phyloP scores from a whole-genome alignment of 2,888 invertebrate genomes.

The Eristalis arbustorum region DNA sequence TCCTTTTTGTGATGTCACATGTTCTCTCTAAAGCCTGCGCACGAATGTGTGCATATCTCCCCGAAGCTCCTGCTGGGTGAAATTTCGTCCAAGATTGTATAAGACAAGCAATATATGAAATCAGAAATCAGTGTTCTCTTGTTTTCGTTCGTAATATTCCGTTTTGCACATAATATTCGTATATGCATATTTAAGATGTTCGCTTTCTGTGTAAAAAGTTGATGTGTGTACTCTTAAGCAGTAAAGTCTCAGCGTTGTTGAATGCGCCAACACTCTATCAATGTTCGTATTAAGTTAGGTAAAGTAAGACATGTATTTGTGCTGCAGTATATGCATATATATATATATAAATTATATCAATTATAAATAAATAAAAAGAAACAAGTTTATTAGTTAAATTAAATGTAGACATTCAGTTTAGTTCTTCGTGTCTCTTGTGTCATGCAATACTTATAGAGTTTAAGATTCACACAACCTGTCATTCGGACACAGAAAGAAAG shows the following conservation, averaged over 20 bases:
- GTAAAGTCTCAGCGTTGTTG: constrained; percentile 20
- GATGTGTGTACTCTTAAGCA: constrained; percentile 13
- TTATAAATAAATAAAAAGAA: neutral
- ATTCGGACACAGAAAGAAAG: neutral
- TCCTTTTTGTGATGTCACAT: too few relatives aligned
- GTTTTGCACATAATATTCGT: neutral
- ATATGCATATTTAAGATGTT: neutral
- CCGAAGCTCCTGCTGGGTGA: neutral
- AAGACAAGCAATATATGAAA: neutral
- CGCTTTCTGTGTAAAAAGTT: constrained; percentile 46
- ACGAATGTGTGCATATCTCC: too few relatives aligned
- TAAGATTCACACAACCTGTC: neutral
- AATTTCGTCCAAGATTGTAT: neutral
- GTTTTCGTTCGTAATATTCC: neutral
- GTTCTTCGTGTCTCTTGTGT: constrained; percentile 36
- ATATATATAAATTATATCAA: constrained; percentile 18
- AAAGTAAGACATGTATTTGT: constrained; percentile 30
- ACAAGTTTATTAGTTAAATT: constrained; percentile 42
- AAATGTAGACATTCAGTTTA: constrained; percentile 21
- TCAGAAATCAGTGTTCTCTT: neutral
- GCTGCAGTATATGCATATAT: constrained; percentile 10
- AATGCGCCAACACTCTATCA: constrained; percentile 39
- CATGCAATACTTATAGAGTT: neutral
- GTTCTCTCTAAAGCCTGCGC: too few relatives aligned
- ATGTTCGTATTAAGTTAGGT: constrained; percentile 37